Evolutionary conservation across 2,797 vertebrate genomes (phyloP).

Genomic region (Amazona ochrocephala): DNA sequence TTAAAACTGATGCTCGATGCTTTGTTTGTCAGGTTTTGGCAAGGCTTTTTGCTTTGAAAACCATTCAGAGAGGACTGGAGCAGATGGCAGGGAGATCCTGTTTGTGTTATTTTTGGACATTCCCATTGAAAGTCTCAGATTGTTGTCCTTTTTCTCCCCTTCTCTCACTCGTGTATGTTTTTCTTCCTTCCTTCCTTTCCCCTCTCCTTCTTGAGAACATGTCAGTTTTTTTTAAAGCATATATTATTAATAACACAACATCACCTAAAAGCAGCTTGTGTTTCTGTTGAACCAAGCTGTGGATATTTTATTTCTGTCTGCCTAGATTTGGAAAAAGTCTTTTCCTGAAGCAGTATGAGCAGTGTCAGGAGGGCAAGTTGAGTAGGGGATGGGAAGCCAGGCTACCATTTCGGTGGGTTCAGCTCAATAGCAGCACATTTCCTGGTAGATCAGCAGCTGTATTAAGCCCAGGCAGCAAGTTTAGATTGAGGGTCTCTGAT

Average conservation of each 20-base stretch:
- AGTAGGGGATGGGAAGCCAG: neutral
- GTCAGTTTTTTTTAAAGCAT: neutral
- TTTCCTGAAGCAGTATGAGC: neutral
- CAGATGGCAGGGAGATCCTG: conserved; percentile 60
- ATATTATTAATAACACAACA: neutral
- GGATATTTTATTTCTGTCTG: neutral
- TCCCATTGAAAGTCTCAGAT: conserved; percentile 54
- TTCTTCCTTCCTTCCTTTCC: conserved; percentile 36
- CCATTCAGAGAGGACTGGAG: conserved; percentile 50
- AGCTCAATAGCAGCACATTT: neutral
- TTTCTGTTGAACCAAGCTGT: neutral
- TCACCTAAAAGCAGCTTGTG: neutral
- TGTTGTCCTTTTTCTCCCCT: conserved; percentile 43
- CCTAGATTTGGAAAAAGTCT: neutral
- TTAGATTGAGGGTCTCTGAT: neutral
- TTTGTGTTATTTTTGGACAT: conserved; percentile 69
- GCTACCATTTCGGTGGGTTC: neutral
- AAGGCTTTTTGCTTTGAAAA: conserved; percentile 64
- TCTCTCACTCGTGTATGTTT: neutral
- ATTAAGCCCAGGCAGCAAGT: neutral
- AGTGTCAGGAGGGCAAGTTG: accelerated
- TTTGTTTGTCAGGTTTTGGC: conserved; percentile 66
- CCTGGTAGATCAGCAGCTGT: neutral
- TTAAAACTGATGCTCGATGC: conserved; percentile 55
- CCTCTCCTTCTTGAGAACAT: neutral